Evolutionary conservation across 2,113 vertebrate species (phyloP), one percentile per base, ranked within the genome.

Genomic region (Phainopepla nitens): DNA sequence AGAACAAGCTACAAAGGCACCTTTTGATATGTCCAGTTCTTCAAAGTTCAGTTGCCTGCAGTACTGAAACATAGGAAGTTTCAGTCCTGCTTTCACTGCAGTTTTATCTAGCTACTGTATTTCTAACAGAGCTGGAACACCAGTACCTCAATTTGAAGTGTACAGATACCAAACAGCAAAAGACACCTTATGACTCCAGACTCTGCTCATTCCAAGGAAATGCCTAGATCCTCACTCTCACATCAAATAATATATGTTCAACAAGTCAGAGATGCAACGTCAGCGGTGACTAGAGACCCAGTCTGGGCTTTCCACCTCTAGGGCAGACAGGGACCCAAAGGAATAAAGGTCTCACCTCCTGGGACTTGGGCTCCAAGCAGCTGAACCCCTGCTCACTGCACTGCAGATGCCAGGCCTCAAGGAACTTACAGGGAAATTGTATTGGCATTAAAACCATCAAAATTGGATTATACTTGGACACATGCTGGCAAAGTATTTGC

Each of bases 401-500:
- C 62, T 39, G 79, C 73, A 82, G 62, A 77, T 90, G 60, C 85
- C 72, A 51, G 3, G 47, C 42, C 56, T 92, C 64, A 86, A 78
- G 56, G 54, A 47, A 68, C 66, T 87, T 76, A 79, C 0, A 86
- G 58, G 11, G 77, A 75, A 96, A 94, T 56, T 49, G n/a, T 83
- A 92, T 68, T 58, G 64, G 56, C 88, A 82, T 89, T 90, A 75
- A 83, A 92, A 85, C 27, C 69, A 89, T 92, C 72, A 71, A 72
- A 87, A 83, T 11, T 88, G 72, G 88, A 89, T 92, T 89, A 93
- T 57, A 68, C 45, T 87, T 84, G 76, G 91, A 96, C 69, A 71
- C 83, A 84, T 45, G 93, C 81, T 94, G 93, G 73, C 77, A 87
- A 88, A 94, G 72, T 78, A 96, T 94, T 94, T 93, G 85, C 72